Conservation (phyloP, 2,888 invertebrate genomes). For the Schrankia costaestrigalis region DNA sequence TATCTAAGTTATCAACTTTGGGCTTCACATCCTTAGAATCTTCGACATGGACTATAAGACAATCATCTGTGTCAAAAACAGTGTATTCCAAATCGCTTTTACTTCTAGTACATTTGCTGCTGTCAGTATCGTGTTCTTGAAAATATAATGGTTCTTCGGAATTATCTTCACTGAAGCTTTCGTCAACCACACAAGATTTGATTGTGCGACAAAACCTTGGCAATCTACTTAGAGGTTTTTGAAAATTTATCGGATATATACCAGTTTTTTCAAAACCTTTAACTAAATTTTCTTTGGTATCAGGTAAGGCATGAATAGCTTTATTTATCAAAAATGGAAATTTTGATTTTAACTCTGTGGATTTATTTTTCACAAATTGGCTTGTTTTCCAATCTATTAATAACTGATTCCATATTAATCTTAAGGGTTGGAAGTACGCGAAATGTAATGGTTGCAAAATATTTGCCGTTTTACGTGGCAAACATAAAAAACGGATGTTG, state of each 20-base stretch:
- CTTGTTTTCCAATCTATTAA: conserved; percentile 15
- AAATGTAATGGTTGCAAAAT: conserved; percentile 30
- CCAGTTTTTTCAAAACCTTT: conserved; percentile 3
- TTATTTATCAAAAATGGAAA: conserved; percentile 5
- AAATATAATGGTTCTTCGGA: too few relatives aligned
- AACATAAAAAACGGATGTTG: conserved; percentile 32
- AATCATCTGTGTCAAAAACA: not conserved
- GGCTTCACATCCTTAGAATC: not conserved
- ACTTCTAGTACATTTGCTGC: too few relatives aligned
- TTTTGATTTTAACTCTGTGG: conserved; percentile 8
- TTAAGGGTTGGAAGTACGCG: conserved; percentile 23
- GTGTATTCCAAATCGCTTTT: too few relatives aligned
- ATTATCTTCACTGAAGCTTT: too few relatives aligned
- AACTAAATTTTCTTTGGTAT: conserved; percentile 3
- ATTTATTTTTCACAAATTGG: conserved; percentile 9
- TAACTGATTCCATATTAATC: conserved; percentile 18
- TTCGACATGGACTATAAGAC: not conserved
- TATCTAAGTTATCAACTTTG: not conserved
- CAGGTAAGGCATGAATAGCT: conserved; percentile 2
- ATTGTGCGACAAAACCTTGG: too few relatives aligned
- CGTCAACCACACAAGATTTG: too few relatives aligned
- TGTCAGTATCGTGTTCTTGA: too few relatives aligned
- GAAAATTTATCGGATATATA: not conserved
- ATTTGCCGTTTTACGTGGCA: conserved; percentile 25
- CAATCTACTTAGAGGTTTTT: not conserved